phyloP scores from a whole-genome alignment of 1,140 invertebrate genomes.

The Asobara japonica region DNA sequence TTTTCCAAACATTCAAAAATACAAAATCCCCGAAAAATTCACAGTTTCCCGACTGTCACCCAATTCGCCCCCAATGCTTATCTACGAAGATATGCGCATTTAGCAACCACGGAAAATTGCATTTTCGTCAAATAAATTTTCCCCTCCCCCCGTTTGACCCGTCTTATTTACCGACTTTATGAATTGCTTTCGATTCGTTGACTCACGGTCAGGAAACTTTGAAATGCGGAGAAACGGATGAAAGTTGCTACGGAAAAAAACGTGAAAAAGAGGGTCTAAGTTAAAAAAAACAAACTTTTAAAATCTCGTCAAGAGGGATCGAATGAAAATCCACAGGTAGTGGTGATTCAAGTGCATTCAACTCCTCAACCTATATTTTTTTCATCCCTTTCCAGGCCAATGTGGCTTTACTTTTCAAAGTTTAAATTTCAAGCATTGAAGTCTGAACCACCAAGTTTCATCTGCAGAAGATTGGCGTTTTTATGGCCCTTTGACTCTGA shows the following conservation, averaged over 20 bases:
- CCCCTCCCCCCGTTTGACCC: background rate
- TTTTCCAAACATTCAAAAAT: too few species aligned
- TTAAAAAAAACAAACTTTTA: slow-evolving; percentile 7
- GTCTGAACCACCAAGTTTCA: background rate
- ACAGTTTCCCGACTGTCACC: too few species aligned
- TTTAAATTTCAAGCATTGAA: background rate
- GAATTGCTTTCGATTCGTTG: background rate
- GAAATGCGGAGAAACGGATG: background rate
- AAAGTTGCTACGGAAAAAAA: background rate
- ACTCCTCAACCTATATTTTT: slow-evolving; percentile 9
- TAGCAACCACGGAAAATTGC: background rate
- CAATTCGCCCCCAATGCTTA: too few species aligned
- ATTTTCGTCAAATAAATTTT: slow-evolving; percentile 1
- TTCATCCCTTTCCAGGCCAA: background rate
- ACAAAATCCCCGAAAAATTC: too few species aligned
- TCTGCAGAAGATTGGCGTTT: slow-evolving; percentile 17
- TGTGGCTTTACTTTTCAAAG: background rate
- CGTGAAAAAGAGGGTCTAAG: background rate
- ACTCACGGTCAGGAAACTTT: background rate
- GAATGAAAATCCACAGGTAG: slow-evolving; percentile 11
- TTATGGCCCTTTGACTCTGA: slow-evolving; percentile 26
- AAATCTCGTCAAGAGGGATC: background rate
- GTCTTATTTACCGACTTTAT: background rate
- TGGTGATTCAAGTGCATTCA: background rate
- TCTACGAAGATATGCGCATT: background rate